Evolutionary conservation across 2,113 vertebrate genomes (phyloP).

Genomic region (Brachyhypopomus occidentalis): DNA sequence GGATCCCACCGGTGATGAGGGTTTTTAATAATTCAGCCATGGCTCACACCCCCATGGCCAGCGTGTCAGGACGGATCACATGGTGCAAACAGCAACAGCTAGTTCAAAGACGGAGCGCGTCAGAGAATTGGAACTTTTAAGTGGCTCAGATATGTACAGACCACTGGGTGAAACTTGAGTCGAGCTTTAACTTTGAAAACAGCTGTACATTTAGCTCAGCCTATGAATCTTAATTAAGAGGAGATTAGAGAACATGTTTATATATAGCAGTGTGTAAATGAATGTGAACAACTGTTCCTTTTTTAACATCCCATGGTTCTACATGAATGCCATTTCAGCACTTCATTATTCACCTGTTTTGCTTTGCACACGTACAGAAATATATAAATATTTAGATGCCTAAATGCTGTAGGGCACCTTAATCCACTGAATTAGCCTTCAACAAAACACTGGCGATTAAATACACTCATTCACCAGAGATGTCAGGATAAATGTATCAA

Average conservation of each 20-base stretch:
- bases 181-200: not conserved
- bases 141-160: not conserved
- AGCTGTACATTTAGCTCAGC: conserved; percentile 3
- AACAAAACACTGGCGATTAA: too few species aligned
- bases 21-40: not conserved
- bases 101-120: not conserved
- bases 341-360: conserved; percentile 2
- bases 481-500: too few species aligned
- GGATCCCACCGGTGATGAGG: not conserved
- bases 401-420: too few species aligned
- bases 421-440: too few species aligned
- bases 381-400: too few species aligned
- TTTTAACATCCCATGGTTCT: not conserved
- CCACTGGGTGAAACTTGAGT: not conserved
- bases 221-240: conserved; percentile 31
- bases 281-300: conserved; percentile 38
- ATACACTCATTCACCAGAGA: too few species aligned
- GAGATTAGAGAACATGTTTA: conserved; percentile 30
- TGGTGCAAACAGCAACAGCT: not conserved
- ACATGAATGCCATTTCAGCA: conserved; percentile 8
- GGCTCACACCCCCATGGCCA: not conserved
- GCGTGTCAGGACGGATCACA: not conserved
- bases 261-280: conserved; percentile 25
- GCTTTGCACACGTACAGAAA: not conserved
- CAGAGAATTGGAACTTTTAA: not conserved